phyloP scores from a whole-genome alignment of 2,888 invertebrate species.

The Anoplius nigerrimus region DNA sequence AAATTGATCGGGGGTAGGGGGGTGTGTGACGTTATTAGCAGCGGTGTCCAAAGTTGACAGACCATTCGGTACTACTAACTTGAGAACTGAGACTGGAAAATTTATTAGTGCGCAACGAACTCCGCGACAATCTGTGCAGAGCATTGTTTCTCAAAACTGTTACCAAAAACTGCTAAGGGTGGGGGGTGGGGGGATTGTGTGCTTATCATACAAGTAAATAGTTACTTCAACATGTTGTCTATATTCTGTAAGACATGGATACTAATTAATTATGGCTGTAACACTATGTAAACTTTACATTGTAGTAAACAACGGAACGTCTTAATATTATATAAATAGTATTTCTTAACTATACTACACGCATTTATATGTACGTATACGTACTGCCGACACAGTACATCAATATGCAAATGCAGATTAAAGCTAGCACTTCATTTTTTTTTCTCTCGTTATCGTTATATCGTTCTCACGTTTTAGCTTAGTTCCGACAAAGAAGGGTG shows the following conservation, averaged over 20 bases:
- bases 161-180: background rate
- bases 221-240: constrained; percentile 18
- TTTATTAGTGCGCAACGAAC: background rate
- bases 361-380: constrained; percentile 26
- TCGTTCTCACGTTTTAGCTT: constrained; percentile 9
- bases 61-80: constrained; percentile 16
- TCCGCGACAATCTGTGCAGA: background rate
- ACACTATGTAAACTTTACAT: constrained; percentile 72
- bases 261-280: constrained; percentile 56
- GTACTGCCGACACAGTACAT: constrained; percentile 1
- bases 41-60: constrained; percentile 39
- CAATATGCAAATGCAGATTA: constrained; percentile 37
- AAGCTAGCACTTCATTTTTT: constrained; percentile 33
- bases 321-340: constrained; percentile 63
- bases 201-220: constrained; percentile 24
- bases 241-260: constrained; percentile 29
- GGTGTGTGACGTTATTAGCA: constrained; percentile 9
- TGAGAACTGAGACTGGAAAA: background rate
- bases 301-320: constrained; percentile 67
- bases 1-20: background rate
- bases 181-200: background rate
- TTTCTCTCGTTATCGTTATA: constrained; percentile 9
- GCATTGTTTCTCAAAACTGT: background rate
- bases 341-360: constrained; percentile 41
- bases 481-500: constrained; percentile 12